phyloP scores from a whole-genome alignment of 1,140 invertebrate species.

The Aphelenchoides fujianensis region DNA sequence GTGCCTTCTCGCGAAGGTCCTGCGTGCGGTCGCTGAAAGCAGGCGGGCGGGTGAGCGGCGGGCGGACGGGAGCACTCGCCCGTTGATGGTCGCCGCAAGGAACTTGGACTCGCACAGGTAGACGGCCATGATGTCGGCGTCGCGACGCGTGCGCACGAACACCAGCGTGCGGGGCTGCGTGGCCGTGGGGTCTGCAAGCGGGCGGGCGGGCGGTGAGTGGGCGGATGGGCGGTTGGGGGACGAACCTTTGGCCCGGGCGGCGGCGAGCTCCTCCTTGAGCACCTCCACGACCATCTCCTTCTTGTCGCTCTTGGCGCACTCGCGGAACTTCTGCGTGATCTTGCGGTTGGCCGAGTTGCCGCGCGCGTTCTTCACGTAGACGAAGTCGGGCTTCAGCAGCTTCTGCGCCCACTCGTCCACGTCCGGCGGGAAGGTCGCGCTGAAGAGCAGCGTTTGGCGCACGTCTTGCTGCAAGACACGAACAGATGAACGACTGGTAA shows the following conservation, averaged over 20 bases:
- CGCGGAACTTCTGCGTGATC: constrained; percentile 77
- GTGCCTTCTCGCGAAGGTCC: constrained; percentile 79
- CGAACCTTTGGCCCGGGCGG: no score
- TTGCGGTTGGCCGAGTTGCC: constrained; percentile 77
- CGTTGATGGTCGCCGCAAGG: constrained; percentile 27
- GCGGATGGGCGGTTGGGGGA: no score
- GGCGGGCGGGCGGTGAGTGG: no score
- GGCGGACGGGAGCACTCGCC: neutral
- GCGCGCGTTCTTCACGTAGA: neutral
- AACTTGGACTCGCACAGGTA: constrained; percentile 67
- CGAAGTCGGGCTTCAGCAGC: constrained; percentile 8
- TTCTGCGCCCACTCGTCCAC: constrained; percentile 48
- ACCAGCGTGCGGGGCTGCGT: constrained; percentile 71
- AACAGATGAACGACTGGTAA: constrained; percentile 34
- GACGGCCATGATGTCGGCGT: constrained; percentile 81
- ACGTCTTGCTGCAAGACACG: constrained; percentile 62
- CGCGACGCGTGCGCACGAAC: constrained; percentile 85
- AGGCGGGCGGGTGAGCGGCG: neutral
- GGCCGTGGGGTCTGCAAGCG: constrained; percentile 63
- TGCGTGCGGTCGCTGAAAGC: constrained; percentile 74
- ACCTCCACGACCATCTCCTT: constrained; percentile 63
- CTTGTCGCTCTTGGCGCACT: constrained; percentile 74
- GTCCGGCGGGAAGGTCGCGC: constrained; percentile 67
- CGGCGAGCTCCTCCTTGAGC: neutral
- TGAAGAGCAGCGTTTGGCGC: constrained; percentile 67